Base-by-base conservation (phyloP, 2,113 vertebrate genomes). In the Hippocampus comes region DNA sequence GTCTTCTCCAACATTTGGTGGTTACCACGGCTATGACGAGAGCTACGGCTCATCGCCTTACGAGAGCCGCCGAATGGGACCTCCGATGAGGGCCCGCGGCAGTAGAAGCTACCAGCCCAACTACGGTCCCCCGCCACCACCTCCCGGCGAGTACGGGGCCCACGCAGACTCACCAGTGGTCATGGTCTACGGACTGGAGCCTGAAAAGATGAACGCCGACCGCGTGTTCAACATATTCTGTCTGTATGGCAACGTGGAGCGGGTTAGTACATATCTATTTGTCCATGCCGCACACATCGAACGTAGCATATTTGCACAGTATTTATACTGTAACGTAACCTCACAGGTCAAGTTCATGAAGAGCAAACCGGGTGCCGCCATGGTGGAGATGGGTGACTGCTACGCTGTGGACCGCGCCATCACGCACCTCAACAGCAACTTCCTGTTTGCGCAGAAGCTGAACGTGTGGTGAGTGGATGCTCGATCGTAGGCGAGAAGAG, bases 301-400 rank as follows among this genome's bases (percentile, higher is more conserved):
- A 34, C 30, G 27, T 51, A 7, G 43, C 27, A n/a, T 9, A 25
- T 30, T 38, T 11, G 25, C 25, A 4, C 5, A 25, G 4, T 6
- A 18, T 30, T 46, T 34, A 27, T 7, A 15, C n/a, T 12, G 23
- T 61, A 25, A 30, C 5, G 12, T 38, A 34, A 23, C 46, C 4
- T 34, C 46, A n/a, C 27, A 97, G 96, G 95, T 97, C 67, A 98
- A 98, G 80, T 98, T 98, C 81, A 98, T 98, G 96, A 98, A 98
- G 88, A 98, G 96, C 77, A 98, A 98, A 69, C 96, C 96, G 0
- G 96, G 96, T 1, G 96, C 96, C 0, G 95, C 95, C 76, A 98
- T 98, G 96, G 96, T 98, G 72, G 95, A 98, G 70, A 98, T 98
- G 96, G 95, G 95, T 0, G 96, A 98, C 20, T 95, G 95, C 38